These are phyloP conservation scores for Lottia gigantea DNA, from an alignment of 2,888 invertebrate species.

Conservation along the genomic window DNA sequence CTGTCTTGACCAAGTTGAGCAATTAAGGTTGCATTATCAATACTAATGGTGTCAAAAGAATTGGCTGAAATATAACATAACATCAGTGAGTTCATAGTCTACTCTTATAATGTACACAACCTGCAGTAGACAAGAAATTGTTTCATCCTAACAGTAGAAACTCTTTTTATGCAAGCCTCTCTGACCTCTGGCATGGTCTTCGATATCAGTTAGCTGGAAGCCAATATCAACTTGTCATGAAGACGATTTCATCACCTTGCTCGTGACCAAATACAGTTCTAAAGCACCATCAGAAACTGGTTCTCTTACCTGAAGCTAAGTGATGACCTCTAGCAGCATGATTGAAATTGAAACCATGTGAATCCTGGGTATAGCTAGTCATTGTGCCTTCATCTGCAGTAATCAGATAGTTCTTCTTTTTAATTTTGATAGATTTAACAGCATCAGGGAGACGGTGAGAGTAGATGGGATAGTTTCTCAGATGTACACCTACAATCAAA, in stretches of 20 bases:
- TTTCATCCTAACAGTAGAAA: no score
- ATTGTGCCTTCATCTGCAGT: slow-evolving; percentile 44
- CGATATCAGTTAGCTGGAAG: no score
- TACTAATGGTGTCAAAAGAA: background rate
- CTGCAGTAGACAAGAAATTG: no score
- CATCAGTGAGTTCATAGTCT: no score
- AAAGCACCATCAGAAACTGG: no score
- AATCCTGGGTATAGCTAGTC: slow-evolving; percentile 28
- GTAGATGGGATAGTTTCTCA: slow-evolving; percentile 34
- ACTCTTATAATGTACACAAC: no score
- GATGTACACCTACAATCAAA: slow-evolving; percentile 37
- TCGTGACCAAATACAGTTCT: no score
- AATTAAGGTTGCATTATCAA: slow-evolving; percentile 10
- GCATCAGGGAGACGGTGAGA: slow-evolving; percentile 44
- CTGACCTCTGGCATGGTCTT: no score
- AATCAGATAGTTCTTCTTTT: slow-evolving; percentile 35
- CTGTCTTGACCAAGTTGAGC: slow-evolving; percentile 13
- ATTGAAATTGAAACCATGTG: slow-evolving; percentile 39
- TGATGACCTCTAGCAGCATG: slow-evolving; percentile 28
- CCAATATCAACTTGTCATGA: no score
- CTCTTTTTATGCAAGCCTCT: no score
- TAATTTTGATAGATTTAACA: slow-evolving; percentile 34
- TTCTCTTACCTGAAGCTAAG: slow-evolving; percentile 26
- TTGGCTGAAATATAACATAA: no score
- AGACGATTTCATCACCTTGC: no score